These are phyloP conservation scores for Amazona vittata DNA, from an alignment of 2,113 vertebrate genomes.

Conservation along the genomic window DNA sequence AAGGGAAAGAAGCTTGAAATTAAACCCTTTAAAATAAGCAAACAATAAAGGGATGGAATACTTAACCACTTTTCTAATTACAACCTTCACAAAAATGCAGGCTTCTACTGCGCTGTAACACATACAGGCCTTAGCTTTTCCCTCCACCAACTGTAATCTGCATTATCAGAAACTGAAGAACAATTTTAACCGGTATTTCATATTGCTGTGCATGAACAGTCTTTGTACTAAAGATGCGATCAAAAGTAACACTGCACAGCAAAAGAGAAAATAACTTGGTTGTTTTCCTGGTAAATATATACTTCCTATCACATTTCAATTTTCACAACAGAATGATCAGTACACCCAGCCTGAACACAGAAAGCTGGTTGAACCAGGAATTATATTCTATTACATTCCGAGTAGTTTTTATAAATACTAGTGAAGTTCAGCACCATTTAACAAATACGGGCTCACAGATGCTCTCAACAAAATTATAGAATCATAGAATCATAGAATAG, in stretches of 20 bases:
- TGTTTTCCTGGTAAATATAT: not conserved
- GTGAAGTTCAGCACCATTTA: not conserved
- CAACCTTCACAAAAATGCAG: not conserved
- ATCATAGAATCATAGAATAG: too few species aligned
- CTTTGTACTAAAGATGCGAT: rapidly evolving
- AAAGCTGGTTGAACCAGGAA: constrained; percentile 20
- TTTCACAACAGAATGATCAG: not conserved
- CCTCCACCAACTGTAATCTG: not conserved
- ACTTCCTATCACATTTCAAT: not conserved
- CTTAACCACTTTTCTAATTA: not conserved
- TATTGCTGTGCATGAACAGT: rapidly evolving
- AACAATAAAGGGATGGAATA: not conserved
- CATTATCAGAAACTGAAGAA: not conserved
- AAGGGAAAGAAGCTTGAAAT: not conserved
- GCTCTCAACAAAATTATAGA: not conserved
- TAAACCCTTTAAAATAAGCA: not conserved
- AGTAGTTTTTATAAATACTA: not conserved
- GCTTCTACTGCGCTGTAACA: not conserved
- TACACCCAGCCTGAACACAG: not conserved
- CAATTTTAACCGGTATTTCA: not conserved
- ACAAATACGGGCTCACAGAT: rapidly evolving
- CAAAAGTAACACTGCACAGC: not conserved
- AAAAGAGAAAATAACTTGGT: not conserved
- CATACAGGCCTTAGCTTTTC: not conserved
- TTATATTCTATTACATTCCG: not conserved